Evolutionary conservation across 2,797 vertebrate genomes (phyloP).

Genomic region (Sebastes iracundus): DNA sequence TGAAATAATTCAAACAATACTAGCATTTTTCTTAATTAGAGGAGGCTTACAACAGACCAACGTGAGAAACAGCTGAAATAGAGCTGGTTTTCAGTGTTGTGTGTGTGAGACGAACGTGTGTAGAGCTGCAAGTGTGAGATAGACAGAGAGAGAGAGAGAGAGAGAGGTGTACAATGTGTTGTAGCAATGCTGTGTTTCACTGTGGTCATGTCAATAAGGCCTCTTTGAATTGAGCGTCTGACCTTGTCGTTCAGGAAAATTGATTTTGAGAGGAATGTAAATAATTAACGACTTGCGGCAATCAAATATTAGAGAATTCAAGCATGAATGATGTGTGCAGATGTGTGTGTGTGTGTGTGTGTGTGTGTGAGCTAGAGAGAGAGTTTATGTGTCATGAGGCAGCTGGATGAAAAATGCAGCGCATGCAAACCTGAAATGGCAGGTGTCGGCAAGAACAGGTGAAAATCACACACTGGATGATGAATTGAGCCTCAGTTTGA

Average conservation of each 20-base stretch:
- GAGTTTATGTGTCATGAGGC: slow-evolving; percentile 22
- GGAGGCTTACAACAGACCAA: neutral
- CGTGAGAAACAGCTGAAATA: neutral
- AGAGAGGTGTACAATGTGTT: neutral
- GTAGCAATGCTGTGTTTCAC: too few relatives aligned
- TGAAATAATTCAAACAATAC: neutral
- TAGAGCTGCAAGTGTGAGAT: neutral
- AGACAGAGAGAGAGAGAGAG: neutral
- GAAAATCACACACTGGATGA: slow-evolving; percentile 45
- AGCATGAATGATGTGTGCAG: slow-evolving; percentile 24
- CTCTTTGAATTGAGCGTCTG: neutral
- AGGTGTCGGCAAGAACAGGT: slow-evolving; percentile 53
- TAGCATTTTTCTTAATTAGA: neutral
- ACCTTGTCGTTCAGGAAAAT: slow-evolving; percentile 37
- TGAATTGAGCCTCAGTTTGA: neutral
- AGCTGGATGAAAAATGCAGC: slow-evolving; percentile 36
- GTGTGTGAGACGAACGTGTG: neutral
- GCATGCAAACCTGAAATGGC: slow-evolving; percentile 56
- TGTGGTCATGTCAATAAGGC: too few relatives aligned
- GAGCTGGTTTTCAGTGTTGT: neutral
- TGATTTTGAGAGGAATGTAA: slow-evolving; percentile 25
- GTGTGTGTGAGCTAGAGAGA: neutral
- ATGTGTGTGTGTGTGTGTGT: neutral
- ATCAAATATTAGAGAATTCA: slow-evolving; percentile 41
- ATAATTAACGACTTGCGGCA: slow-evolving; percentile 50